phyloP scores from a whole-genome alignment of 2,113 vertebrate species.

The Acinonyx jubatus region DNA sequence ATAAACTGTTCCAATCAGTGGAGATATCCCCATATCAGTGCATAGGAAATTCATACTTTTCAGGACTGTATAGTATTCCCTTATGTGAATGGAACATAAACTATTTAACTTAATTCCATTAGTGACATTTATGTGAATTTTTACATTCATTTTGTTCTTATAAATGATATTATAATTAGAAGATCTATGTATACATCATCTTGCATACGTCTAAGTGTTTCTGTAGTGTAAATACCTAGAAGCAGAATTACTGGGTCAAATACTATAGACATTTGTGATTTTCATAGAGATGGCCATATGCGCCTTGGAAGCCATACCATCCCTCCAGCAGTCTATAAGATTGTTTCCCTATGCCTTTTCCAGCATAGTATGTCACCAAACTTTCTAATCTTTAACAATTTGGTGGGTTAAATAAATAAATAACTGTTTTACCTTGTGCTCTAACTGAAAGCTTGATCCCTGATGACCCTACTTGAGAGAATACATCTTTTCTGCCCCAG shows the following conservation, averaged over 20 bases:
- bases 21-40: not conserved
- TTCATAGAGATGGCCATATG: not conserved
- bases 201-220: not conserved
- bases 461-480: not conserved
- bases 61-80: not conserved
- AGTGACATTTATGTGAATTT: not conserved
- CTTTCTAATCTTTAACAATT: not conserved
- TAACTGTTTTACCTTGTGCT: not conserved
- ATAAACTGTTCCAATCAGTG: not conserved
- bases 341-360: not conserved
- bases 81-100: not conserved
- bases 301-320: not conserved
- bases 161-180: not conserved
- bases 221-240: not conserved
- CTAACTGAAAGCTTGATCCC: not conserved
- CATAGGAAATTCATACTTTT: not conserved
- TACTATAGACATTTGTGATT: not conserved
- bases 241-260: not conserved
- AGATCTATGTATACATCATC: not conserved
- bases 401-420: not conserved
- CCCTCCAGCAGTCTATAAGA: not conserved
- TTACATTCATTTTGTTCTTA: not conserved
- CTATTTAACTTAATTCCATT: not conserved
- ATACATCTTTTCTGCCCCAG: not conserved
- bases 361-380: not conserved